phyloP scores from a whole-genome alignment of 2,888 invertebrate genomes.

The Oxycera nigricornis region DNA sequence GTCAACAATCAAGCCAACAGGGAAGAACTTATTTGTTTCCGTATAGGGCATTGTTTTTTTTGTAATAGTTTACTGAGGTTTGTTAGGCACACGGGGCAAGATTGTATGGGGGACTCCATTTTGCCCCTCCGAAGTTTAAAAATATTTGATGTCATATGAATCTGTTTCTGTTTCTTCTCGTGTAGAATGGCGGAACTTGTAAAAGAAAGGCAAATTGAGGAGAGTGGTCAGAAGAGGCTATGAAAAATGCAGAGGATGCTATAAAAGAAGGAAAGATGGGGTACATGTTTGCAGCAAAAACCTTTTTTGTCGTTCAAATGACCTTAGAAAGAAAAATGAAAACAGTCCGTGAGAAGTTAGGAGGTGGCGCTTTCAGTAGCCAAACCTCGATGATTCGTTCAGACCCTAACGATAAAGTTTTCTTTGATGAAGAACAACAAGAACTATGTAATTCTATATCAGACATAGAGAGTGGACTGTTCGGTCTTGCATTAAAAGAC shows the following conservation, averaged over 20 bases:
- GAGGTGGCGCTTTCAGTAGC: background rate
- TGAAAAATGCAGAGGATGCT: background rate
- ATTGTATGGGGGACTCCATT: background rate
- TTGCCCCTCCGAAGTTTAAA: background rate
- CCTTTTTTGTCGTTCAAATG: background rate
- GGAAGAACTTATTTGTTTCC: background rate
- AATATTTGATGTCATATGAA: background rate
- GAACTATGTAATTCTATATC: background rate
- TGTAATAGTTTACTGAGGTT: no score
- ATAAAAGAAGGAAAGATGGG: background rate
- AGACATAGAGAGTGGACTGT: background rate
- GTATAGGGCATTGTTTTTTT: no score
- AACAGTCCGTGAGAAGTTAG: background rate
- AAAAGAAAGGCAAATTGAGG: background rate
- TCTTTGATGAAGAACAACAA: background rate
- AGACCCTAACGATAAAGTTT: background rate
- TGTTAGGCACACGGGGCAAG: background rate
- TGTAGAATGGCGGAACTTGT: background rate
- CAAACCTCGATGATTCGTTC: background rate
- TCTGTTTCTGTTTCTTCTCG: background rate
- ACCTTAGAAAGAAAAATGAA: background rate
- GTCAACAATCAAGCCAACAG: background rate
- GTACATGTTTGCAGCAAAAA: background rate
- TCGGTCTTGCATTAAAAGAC: background rate
- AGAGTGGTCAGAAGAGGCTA: background rate